Evolutionary conservation across 1,140 invertebrate genomes (phyloP), one percentile per base, ranked within the genome.

Genomic region (Globodera rostochiensis): DNA sequence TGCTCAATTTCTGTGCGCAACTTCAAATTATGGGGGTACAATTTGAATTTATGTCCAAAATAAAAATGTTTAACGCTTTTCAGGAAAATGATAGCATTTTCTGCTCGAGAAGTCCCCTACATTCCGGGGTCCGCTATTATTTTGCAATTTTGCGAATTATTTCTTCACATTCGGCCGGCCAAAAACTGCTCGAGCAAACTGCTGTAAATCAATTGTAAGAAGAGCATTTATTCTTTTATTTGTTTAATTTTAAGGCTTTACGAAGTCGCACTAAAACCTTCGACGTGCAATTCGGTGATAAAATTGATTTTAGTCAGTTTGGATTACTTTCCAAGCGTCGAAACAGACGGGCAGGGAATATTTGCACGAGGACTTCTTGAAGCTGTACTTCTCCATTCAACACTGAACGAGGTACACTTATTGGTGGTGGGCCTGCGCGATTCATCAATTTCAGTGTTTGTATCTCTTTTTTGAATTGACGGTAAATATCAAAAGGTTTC

Each of bases 141-240:
- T 78, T 78, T 47, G 57, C 77, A 13, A 13, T 78, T 9, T 50
- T 78, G 7, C 77, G 77, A 11, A n/a, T 49, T 5, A 7, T 78
- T 21, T 78, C n/a, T 36, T 78, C 77, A 9, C 77, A 78, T 46
- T 9, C 57, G 25, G 66, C 70, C 70, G 77, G 77, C 36, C 77
- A 49, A 21, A 78, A 78, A 78, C 13, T 78, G 49, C 25, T 78
- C 70, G 60, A 78, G 9, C 77, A 78, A 64, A 78, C 77, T 45
- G 25, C 46, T 71, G 15, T 78, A 71, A 70, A 21, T 9, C 77
- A 78, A 69, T 64, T 9, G 77, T 78, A 25, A 15, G 64, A 45
- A 9, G 36, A 3, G 2, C 1, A 36, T 36, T 36, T 36, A 36
- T 36, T 36, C 36, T 45, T 71, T 19, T 36, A 1, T 36, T 36